These are phyloP conservation scores for Liposcelis brunnea DNA, from an alignment of 2,888 invertebrate genomes.

Conservation along the genomic window DNA sequence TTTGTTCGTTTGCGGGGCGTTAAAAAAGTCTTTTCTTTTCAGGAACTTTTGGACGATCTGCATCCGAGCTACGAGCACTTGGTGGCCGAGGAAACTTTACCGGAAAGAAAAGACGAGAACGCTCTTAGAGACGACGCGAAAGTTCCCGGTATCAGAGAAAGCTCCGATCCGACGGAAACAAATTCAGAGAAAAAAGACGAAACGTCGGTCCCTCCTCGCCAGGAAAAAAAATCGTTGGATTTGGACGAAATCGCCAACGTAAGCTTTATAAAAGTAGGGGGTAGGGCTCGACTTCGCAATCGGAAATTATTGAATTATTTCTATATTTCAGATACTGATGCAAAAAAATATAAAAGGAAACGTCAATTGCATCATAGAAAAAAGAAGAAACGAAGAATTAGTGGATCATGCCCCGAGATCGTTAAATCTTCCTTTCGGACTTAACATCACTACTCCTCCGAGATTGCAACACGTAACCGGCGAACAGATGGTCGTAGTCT, in stretches of 20 bases:
- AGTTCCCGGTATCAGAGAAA: no score
- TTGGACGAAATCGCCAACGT: constrained; percentile 67
- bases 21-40: no score
- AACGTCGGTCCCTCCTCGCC: constrained; percentile 33
- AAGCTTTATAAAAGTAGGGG: no score
- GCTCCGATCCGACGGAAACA: constrained; percentile 37
- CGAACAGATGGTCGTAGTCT: constrained; percentile 74
- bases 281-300: background rate
- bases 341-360: constrained; percentile 42
- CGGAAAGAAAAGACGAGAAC: constrained; percentile 26
- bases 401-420: constrained; percentile 55
- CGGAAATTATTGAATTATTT: background rate
- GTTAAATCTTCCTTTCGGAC: constrained; percentile 43
- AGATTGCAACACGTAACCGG: constrained; percentile 56
- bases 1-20: no score
- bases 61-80: constrained; percentile 21
- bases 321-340: constrained; percentile 21
- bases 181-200: constrained; percentile 29
- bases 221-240: constrained; percentile 61
- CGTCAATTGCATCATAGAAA: constrained; percentile 82
- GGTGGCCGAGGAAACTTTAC: constrained; percentile 18
- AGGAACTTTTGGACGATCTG: constrained; percentile 20
- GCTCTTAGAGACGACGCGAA: constrained; percentile 29
- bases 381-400: constrained; percentile 65
- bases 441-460: constrained; percentile 52